Evolutionary conservation across 2,113 vertebrate species (phyloP), one percentile per base, ranked within the genome.

Genomic region (Pluvialis apricaria): DNA sequence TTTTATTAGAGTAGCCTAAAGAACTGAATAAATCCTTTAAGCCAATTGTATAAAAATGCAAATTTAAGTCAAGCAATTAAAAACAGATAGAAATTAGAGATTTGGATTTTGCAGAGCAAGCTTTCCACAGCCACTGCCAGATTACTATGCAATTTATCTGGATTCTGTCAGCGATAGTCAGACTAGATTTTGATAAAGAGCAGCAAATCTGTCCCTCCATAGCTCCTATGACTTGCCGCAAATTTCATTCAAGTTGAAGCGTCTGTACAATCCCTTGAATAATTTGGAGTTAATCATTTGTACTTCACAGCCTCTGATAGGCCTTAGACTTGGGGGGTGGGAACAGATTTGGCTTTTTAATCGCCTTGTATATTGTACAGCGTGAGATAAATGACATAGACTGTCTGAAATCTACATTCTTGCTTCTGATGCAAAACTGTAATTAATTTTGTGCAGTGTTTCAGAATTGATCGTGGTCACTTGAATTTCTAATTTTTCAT

Each of bases 401-500:
- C 96, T 97, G 98, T 97, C 98, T 98, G 98, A 98, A 98, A 98
- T 98, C 98, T 98, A 95, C 98, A 98, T 98, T 98, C 98, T 98
- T 98, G 98, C 97, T 98, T 98, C 98, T 98, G 98, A 99, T 99
- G 99, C 98, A 98, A 98, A 99, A 99, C 98, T 98, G 98, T 99
- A 99, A 99, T 99, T 99, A 99, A 99, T 99, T 99, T 99, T 99
- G 98, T 99, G 98, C 99, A 99, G 98, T 98, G 98, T 99, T 99
- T 99, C 98, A 98, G 98, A 99, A 99, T 99, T 99, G 99, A 99
- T 99, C 97, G 98, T 98, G 99, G 98, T 98, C 98, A 99, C 98
- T 99, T 98, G 98, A 98, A 98, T 98, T 98, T 98, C 97, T 98
- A 98, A 99, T 99, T 99, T 99, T 98, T 99, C 98, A 99, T 98